Evolutionary conservation across 2,797 vertebrate genomes (phyloP).

Genomic region (Eulemur albifrons): DNA sequence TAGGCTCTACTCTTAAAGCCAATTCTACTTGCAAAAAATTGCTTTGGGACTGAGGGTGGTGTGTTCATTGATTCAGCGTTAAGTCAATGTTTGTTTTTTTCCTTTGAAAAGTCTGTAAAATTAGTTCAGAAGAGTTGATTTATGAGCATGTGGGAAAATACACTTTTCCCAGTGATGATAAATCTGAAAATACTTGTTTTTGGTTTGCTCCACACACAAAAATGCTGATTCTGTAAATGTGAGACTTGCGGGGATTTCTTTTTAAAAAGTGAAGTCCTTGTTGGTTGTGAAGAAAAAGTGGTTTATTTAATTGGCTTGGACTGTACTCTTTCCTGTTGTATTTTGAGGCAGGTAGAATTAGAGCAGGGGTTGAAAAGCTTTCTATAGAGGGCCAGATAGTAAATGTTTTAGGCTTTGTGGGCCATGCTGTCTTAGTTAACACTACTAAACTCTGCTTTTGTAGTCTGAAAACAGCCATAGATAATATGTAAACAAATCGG

Average conservation of each 20-base stretch:
- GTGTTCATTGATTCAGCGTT: not conserved
- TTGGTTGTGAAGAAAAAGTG: constrained; percentile 30
- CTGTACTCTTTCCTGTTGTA: not conserved
- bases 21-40: constrained; percentile 37
- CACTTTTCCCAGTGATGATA: not conserved
- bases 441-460: not conserved
- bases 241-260: constrained; percentile 5
- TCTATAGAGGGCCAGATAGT: not conserved
- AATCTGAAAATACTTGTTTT: constrained; percentile 37
- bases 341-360: not conserved
- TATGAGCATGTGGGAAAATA: not conserved
- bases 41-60: not conserved
- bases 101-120: constrained; percentile 39
- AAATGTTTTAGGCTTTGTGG: not conserved
- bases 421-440: not conserved
- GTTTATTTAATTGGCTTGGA: not conserved
- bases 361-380: not conserved
- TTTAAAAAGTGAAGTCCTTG: not conserved
- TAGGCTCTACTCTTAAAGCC: not conserved
- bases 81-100: not conserved
- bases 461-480: not conserved
- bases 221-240: constrained; percentile 25
- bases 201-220: not conserved
- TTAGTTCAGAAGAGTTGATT: constrained; percentile 32
- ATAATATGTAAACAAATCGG: not conserved